Evolutionary conservation across 2,888 invertebrate species (phyloP), one percentile per base, ranked within the genome.

Genomic region (Tipula helvola): DNA sequence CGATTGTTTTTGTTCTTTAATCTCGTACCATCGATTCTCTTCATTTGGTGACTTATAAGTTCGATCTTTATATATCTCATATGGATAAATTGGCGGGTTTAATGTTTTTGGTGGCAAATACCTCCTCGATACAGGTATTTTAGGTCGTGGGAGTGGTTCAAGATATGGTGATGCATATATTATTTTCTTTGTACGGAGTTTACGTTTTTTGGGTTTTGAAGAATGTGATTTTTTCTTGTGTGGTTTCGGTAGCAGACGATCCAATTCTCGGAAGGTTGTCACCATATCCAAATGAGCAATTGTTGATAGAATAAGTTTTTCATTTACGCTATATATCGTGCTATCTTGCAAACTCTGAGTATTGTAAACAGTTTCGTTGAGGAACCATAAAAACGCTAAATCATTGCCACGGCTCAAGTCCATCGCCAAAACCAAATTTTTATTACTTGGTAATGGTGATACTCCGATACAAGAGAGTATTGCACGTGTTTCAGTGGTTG

Each of bases 301-400:
- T 4, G 88, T 83, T 0, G 91, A 90, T 88, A 91, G 87, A 36
- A 91, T 88, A 5, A 91, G 87, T 87, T 91, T 90, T 84, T 91
- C 90, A 87, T 91, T 91, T 2, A 89, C 36, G 5, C 88, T 88
- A 86, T 90, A 91, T 1, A 88, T 83, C 52, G 39, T 84, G 5
- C 84, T 39, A 2, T 86, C 83, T 12, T 83, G n/a, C 16, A 36
- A 71, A 39, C 41, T 39, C n/a, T 36, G 12, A n/a, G 28, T 57
- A 28, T 39, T 57, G 86, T 91, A 91, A 87, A 89, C 89, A 87
- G 89, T 71, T 44, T 91, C 90, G 90, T 90, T 89, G 1, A 91
- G 88, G 86, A 90, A 91, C 91, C 91, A 91, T 3, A 91, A 87
- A 87, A 91, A 91, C 3, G 91, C 91, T 36, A 91, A 88, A 87